phyloP scores from a whole-genome alignment of 2,888 invertebrate genomes.

The Megastigmus dorsalis region DNA sequence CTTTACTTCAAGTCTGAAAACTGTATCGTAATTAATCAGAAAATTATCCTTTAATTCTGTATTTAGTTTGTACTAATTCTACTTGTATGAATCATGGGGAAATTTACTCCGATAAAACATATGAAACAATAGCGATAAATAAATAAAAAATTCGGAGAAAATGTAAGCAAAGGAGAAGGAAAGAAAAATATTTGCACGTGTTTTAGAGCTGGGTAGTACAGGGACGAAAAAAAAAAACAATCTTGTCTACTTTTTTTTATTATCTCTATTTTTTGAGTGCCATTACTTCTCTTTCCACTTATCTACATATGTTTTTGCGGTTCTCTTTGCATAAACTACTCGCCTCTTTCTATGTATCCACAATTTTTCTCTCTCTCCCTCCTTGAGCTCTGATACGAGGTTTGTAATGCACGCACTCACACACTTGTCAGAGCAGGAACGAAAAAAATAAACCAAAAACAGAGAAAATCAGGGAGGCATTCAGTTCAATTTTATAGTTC shows the following conservation, averaged over 20 bases:
- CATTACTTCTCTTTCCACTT: slow-evolving; percentile 12
- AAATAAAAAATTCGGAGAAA: background rate
- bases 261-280: slow-evolving; percentile 14
- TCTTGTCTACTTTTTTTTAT: background rate
- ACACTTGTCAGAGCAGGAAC: slow-evolving; percentile 40
- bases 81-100: too few relatives aligned
- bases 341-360: slow-evolving; percentile 27
- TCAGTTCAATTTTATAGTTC: background rate
- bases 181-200: background rate
- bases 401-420: slow-evolving; percentile 39
- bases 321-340: slow-evolving; percentile 23
- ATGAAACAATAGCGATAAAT: too few relatives aligned
- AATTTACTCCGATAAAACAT: background rate
- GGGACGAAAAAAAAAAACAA: background rate
- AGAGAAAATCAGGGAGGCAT: slow-evolving; percentile 54
- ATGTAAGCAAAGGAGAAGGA: background rate
- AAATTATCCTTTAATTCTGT: too few relatives aligned
- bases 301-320: background rate
- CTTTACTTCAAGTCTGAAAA: background rate
- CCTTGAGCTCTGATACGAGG: slow-evolving; percentile 25
- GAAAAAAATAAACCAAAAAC: slow-evolving; percentile 52
- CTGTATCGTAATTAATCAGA: background rate
- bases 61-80: too few relatives aligned
- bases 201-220: background rate
- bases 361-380: slow-evolving; percentile 39